Conservation (phyloP, 2,888 invertebrate species). For the Tholera decimalis region DNA sequence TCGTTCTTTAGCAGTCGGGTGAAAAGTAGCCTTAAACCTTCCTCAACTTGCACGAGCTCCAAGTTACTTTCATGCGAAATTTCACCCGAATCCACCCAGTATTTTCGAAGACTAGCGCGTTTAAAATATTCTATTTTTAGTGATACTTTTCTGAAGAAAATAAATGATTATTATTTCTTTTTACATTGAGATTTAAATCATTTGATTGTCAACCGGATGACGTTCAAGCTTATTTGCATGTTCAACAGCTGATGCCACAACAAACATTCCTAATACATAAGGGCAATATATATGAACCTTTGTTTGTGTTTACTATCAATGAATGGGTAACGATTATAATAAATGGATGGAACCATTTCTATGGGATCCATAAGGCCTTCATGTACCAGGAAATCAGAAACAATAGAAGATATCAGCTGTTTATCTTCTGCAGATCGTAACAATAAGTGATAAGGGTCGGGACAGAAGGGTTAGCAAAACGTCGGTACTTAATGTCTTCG, state of each 20-base stretch:
- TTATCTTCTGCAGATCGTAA: conserved; percentile 57
- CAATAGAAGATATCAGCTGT: conserved; percentile 55
- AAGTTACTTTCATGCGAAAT: too few relatives aligned
- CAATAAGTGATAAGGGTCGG: conserved; percentile 62
- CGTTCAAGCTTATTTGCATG: not conserved
- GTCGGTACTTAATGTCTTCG: conserved; percentile 54
- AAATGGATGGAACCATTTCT: conserved; percentile 26
- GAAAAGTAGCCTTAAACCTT: too few relatives aligned
- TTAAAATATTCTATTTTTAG: too few relatives aligned
- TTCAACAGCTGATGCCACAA: too few relatives aligned
- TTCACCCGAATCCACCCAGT: too few relatives aligned
- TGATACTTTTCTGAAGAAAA: too few relatives aligned
- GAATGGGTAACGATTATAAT: conserved; percentile 27
- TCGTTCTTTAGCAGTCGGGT: too few relatives aligned
- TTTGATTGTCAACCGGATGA: too few relatives aligned
- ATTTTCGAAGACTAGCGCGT: too few relatives aligned
- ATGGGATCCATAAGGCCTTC: conserved; percentile 10
- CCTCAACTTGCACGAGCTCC: too few relatives aligned
- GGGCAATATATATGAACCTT: not conserved
- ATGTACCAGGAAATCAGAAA: conserved; percentile 59
- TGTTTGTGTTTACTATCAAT: conserved; percentile 2
- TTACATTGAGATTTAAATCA: too few relatives aligned
- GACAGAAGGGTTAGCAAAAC: conserved; percentile 50
- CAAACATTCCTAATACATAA: not conserved
- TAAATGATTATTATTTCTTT: too few relatives aligned